A percentile compares a stretch with the other conserved stretches of the same genome.
phyloP scores from a whole-genome alignment of 2,888 invertebrate species.

The Tetranychus piercei region DNA sequence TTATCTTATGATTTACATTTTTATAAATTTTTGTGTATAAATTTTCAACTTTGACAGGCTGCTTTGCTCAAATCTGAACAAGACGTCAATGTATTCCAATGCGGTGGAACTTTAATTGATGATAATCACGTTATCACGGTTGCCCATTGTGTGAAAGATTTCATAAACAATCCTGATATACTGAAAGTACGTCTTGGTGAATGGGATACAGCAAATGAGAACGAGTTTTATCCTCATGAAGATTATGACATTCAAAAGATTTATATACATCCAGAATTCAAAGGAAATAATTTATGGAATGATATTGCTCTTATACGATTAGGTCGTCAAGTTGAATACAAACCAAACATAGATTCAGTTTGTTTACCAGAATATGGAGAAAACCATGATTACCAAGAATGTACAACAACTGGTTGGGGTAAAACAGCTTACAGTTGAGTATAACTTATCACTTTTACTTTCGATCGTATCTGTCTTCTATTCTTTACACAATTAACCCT shows the following conservation, averaged over 20 bases:
- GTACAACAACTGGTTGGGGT: constrained; percentile 25
- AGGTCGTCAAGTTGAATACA: constrained; percentile 18
- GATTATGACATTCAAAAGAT: constrained; percentile 38
- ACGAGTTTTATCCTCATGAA: constrained; percentile 49
- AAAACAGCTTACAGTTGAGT: constrained; percentile 22
- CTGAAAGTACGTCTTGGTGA: constrained; percentile 52
- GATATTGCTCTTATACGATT: constrained; percentile 24
- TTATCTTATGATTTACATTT: background rate
- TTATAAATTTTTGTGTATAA: background rate
- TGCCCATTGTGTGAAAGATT: constrained; percentile 49
- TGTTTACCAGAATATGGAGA: constrained; percentile 27
- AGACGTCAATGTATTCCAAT: constrained; percentile 43
- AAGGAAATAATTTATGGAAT: constrained; percentile 22
- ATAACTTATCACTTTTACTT: background rate
- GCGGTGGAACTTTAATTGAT: constrained; percentile 62
- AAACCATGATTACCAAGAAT: constrained; percentile 28
- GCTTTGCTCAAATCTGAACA: constrained; percentile 27
- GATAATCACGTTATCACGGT: constrained; percentile 56
- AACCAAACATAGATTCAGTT: constrained; percentile 23
- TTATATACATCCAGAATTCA: constrained; percentile 21
- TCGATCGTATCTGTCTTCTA: background rate
- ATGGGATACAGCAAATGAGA: constrained; percentile 58
- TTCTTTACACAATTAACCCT: background rate
- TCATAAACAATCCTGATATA: constrained; percentile 18
- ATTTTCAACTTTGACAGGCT: constrained; percentile 21